Evolutionary conservation across 2,113 vertebrate genomes (phyloP).

Genomic region (Oceanites oceanicus): DNA sequence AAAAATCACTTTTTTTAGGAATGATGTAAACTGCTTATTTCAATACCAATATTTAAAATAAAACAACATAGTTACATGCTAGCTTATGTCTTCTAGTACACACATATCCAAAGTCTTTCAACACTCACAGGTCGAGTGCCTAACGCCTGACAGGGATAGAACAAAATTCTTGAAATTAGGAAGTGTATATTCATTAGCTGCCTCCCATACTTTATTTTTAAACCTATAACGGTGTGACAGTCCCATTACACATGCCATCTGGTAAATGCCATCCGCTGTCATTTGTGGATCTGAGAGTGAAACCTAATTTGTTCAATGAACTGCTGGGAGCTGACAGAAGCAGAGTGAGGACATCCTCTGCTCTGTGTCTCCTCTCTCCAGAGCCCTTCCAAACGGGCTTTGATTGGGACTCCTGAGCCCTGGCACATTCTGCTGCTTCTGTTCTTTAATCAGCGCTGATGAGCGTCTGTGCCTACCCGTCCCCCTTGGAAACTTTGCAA

Average conservation of each 20-base stretch:
- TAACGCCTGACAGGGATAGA: neutral
- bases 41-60: neutral
- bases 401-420: constrained; percentile 5
- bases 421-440: neutral
- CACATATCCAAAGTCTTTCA: neutral
- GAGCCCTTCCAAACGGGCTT: neutral
- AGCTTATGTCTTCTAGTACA: neutral
- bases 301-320: constrained; percentile 34
- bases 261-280: constrained; percentile 57
- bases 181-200: constrained; percentile 5
- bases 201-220: neutral
- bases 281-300: constrained; percentile 8
- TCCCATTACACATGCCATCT: constrained; percentile 54
- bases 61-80: neutral
- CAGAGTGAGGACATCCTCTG: neutral
- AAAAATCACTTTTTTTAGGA: neutral
- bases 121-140: neutral
- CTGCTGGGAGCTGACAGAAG: constrained; percentile 51
- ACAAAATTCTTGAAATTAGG: neutral
- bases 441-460: neutral
- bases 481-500: neutral
- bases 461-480: rapidly evolving
- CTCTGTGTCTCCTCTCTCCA: neutral
- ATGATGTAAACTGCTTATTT: neutral
- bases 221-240: constrained; percentile 38